Evolutionary conservation across 2,888 invertebrate species (phyloP), one percentile per base, ranked within the genome.

Genomic region (Palloptera scutellata): DNA sequence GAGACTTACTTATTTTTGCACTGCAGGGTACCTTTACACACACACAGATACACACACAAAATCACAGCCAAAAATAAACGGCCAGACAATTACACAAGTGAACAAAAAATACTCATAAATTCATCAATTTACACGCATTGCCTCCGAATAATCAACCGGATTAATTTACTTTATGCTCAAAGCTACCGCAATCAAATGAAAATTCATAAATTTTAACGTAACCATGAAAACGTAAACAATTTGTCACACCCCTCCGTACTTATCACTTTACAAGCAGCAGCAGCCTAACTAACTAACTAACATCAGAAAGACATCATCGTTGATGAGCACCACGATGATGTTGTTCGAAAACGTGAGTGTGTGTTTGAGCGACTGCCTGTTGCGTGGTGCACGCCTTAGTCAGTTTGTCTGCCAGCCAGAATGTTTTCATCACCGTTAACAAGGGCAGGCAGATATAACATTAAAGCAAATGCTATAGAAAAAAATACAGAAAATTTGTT

Each of bases 121-220:
- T 48, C 6, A 48, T 48, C 48, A 48, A 48, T 48, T 48, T 48
- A 48, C 48, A 48, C 48, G 48, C 48, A 48, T 11, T 48, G 48
- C 9, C 48, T 48, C 48, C 48, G 1, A 48, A 48, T 64, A 58
- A 64, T 48, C 48, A 51, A 40, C 64, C 19, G 57, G 41, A 51
- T 62, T 62, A 62, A 67, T 67, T 67, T 67, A 20, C 52, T 45
- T 55, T 30, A 52, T 59, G 62, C 58, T 58, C 62, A 51, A 61
- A 52, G 62, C 67, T 61, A 57, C 66, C 66, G 61, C 66, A 66
- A 66, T 66, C 61, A 66, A 66, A 66, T 66, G 55, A 66, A 66
- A 57, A 61, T 66, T 66, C 66, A 61, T 61, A 66, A 66, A 66
- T 66, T 67, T 67, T 58, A 43, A 67, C 58, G 53, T 58, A 51